A percentile compares a stretch with the other conserved stretches of the same genome.
phyloP scores from a whole-genome alignment of 1,140 invertebrate genomes.

The Bursaphelenchus mucronatus region DNA sequence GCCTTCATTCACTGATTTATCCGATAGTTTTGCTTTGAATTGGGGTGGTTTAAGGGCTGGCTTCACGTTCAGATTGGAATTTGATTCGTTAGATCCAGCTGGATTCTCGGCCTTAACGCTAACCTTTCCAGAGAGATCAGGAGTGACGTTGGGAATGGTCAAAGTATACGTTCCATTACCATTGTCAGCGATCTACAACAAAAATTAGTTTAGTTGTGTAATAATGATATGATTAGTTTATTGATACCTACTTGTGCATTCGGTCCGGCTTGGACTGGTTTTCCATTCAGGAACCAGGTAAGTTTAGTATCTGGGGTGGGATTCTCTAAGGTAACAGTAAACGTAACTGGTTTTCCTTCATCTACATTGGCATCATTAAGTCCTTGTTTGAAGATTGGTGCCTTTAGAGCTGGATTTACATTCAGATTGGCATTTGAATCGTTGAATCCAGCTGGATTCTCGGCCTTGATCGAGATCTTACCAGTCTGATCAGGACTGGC shows the following conservation, averaged over 20 bases:
- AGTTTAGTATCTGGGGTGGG: conserved; percentile 36
- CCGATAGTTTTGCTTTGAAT: conserved; percentile 45
- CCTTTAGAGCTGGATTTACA: conserved; percentile 26
- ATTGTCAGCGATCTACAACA: conserved; percentile 41
- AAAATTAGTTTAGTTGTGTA: no score
- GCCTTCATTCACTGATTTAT: conserved; percentile 68
- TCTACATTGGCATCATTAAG: conserved; percentile 33
- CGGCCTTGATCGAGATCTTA: conserved; percentile 78
- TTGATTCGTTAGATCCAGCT: conserved; percentile 39
- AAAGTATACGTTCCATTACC: conserved; percentile 59
- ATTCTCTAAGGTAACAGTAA: conserved; percentile 32
- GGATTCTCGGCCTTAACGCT: conserved; percentile 47
- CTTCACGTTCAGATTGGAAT: conserved; percentile 39
- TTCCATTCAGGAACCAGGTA: conserved; percentile 45
- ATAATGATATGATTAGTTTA: no score
- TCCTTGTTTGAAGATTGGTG: conserved; percentile 27
- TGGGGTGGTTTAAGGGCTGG: conserved; percentile 45
- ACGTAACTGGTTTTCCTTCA: conserved; percentile 42
- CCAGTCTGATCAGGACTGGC: conserved; percentile 83
- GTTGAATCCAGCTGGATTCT: conserved; percentile 65
- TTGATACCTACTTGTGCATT: conserved; percentile 30
- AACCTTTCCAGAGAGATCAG: conserved; percentile 42
- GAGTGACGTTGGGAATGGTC: conserved; percentile 61
- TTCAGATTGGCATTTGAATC: conserved; percentile 26
- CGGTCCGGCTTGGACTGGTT: conserved; percentile 25